These are phyloP conservation scores for Caenorhabditis doughertyi DNA, from an alignment of 2,888 invertebrate species.

Conservation along the genomic window DNA sequence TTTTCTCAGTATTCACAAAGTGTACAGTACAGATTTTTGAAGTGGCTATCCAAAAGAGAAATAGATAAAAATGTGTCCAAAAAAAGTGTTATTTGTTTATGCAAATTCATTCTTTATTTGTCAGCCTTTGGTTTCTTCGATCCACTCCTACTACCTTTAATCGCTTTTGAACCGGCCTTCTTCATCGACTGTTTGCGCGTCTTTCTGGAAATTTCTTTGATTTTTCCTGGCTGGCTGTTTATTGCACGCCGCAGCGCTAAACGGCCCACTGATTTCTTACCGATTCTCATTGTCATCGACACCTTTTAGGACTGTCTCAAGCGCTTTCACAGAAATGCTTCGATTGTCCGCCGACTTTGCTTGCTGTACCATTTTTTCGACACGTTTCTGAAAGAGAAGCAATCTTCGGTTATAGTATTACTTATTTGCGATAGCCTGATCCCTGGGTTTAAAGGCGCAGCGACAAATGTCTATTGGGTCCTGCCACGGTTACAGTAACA, in stretches of 20 bases:
- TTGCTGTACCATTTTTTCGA: constrained; percentile 64
- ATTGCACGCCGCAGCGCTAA: no score
- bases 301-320: constrained; percentile 64
- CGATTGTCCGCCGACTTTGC: constrained; percentile 67
- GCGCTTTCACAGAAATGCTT: constrained; percentile 66
- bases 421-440: no score
- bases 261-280: constrained; percentile 24
- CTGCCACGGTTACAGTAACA: no score
- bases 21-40: no score
- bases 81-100: constrained; percentile 30
- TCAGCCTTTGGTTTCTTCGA: constrained; percentile 49
- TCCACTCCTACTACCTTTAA: constrained; percentile 53
- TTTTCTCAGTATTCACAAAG: no score
- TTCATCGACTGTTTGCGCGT: constrained; percentile 62
- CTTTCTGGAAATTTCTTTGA: constrained; percentile 35
- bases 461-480: no score
- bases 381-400: constrained; percentile 67
- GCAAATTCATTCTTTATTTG: constrained; percentile 48
- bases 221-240: no score
- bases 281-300: constrained; percentile 51
- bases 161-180: constrained; percentile 44
- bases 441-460: no score
- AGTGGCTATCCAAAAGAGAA: not conserved
- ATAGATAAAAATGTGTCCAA: not conserved
- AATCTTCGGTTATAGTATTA: no score